Conservation (phyloP, 2,888 invertebrate genomes). For the Rhingia campestris region DNA sequence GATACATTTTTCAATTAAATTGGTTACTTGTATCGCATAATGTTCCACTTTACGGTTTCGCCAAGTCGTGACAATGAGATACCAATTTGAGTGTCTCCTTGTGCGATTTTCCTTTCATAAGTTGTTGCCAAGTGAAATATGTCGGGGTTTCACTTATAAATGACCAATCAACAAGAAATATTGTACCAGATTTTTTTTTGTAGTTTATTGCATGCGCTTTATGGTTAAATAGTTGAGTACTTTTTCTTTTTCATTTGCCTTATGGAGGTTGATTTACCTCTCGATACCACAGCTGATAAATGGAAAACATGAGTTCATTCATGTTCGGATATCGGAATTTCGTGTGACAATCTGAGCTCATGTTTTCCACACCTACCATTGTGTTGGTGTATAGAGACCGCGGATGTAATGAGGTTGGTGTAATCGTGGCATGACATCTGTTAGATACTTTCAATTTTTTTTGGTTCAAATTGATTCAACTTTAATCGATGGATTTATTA, state of each 20-base stretch:
- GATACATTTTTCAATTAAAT: slow-evolving; percentile 1
- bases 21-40: slow-evolving; percentile 13
- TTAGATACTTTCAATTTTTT: background rate
- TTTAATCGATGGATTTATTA: no score
- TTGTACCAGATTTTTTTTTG: slow-evolving; percentile 10
- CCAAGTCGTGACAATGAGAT: slow-evolving; percentile 34
- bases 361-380: slow-evolving; percentile 27
- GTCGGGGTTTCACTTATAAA: slow-evolving; percentile 1
- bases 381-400: background rate
- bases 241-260: background rate
- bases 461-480: no score
- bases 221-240: slow-evolving; percentile 9
- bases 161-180: slow-evolving; percentile 31
- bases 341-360: slow-evolving; percentile 4
- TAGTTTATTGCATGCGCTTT: slow-evolving; percentile 32
- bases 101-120: slow-evolving; percentile 21
- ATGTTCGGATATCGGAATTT: background rate
- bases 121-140: background rate
- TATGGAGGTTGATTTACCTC: background rate
- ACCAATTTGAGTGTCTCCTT: slow-evolving; percentile 3
- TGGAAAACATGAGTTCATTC: slow-evolving; percentile 1
- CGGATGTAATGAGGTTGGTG: background rate
- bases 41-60: slow-evolving; percentile 2
- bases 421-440: background rate
- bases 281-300: slow-evolving; percentile 6